Evolutionary conservation across 2,888 invertebrate genomes (phyloP), one percentile per base, ranked within the genome.

Genomic region (Sturmia bella): DNA sequence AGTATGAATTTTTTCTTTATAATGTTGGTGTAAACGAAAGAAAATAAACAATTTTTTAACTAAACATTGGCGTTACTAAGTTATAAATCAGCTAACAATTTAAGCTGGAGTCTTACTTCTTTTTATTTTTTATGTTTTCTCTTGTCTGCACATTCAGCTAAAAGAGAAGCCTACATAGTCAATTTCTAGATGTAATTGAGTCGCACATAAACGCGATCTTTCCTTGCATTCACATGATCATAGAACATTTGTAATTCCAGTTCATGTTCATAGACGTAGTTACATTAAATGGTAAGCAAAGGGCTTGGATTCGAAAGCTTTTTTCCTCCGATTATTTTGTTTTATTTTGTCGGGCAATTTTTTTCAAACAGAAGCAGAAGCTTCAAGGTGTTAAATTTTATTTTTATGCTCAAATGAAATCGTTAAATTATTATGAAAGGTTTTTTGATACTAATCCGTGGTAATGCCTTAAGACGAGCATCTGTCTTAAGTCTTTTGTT

Each of bases 131-230:
- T 45, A 15, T 80, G 56, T 19, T 24, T 72, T 59, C 37, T 32
- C 21, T 57, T 79, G 57, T 78, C 77, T 73, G 68, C 59, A 68
- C 54, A 45, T 69, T 43, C 32, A 24, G 37, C 37, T 69, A 52
- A 32, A 57, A 52, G 57, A 43, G 39, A 37, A 66, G 52, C 66
- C n/a, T 24, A 54, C 12, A 43, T 39, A 74, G 64, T 74, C 74
- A 80, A 80, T 82, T 83, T 84, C 83, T 85, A 84, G 84, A 88
- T 85, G 88, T 87, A 87, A 86, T 88, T 88, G 89, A 88, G 89
- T 88, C 87, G 88, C 88, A 87, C 75, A 76, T 79, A 80, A 81
- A 77, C 78, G 83, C 83, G 75, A 79, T 81, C 79, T 74, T 66
- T 77, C 69, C 52, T 6, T 74, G 63, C 69, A 70, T 82, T 70